phyloP scores from a whole-genome alignment of 2,113 vertebrate species.

The Apteryx owenii region DNA sequence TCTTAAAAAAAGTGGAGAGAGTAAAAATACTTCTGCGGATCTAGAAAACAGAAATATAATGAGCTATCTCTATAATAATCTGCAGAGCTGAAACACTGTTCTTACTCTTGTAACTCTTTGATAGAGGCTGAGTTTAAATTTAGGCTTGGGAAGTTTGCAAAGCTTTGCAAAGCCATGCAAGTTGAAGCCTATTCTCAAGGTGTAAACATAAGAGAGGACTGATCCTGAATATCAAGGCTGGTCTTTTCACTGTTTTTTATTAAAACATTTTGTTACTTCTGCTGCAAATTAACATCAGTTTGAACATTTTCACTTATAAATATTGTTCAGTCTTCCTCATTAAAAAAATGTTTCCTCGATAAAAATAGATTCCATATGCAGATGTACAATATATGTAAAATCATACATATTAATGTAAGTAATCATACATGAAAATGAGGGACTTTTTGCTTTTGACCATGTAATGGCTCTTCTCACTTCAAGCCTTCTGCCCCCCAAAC shows the following conservation, averaged over 20 bases:
- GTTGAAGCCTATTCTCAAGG: not conserved
- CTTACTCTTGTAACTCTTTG: not conserved
- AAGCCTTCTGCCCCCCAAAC: conserved; percentile 1
- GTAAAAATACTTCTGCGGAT: not conserved
- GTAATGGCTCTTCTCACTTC: conserved; percentile 28
- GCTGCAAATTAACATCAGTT: conserved; percentile 39
- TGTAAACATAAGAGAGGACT: not conserved
- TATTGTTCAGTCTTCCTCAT: conserved; percentile 64
- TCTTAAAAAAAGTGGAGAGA: not conserved
- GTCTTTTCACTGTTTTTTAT: conserved; percentile 6
- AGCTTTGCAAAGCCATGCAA: not conserved
- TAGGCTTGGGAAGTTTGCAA: not conserved
- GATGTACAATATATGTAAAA: conserved; percentile 26
- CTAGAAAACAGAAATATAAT: not conserved
- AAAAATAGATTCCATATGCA: conserved; percentile 55
- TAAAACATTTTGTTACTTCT: conserved; percentile 52
- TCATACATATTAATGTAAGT: conserved; percentile 27
- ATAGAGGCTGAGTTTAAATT: not conserved
- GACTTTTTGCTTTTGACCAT: conserved; percentile 16
- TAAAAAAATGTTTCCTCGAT: conserved; percentile 64
- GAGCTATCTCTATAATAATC: not conserved
- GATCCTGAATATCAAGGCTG: not conserved
- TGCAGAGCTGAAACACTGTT: not conserved
- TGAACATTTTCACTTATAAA: conserved; percentile 66
- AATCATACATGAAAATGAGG: conserved; percentile 16